Conservation (phyloP, 2,888 invertebrate species). For the Lysandra bellargus region DNA sequence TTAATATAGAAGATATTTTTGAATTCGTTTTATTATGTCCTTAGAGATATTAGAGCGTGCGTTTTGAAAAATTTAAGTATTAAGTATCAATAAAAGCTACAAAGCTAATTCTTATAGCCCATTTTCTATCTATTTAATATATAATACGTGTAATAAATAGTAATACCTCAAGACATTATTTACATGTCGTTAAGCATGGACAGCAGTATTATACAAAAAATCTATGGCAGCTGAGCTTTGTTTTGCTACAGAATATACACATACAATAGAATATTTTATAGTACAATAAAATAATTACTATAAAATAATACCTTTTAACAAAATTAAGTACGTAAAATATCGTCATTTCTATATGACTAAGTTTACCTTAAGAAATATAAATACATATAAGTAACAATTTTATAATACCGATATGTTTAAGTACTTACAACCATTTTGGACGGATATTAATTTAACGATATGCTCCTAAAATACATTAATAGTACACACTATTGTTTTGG, state of each 20-base stretch:
- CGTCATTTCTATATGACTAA: background rate
- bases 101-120: background rate
- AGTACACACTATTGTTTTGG: conserved; percentile 59
- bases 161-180: conserved; percentile 6
- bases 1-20: background rate
- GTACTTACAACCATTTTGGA: conserved; percentile 36
- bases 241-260: background rate
- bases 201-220: background rate
- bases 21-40: background rate
- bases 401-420: background rate
- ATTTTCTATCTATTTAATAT: background rate
- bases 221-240: background rate
- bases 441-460: conserved; percentile 31
- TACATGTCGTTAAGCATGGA: background rate
- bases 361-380: background rate
- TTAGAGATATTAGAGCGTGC: background rate
- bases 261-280: background rate
- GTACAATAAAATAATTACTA: background rate
- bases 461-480: conserved; percentile 41
- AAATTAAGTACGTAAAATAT: background rate
- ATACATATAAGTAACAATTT: background rate
- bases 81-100: background rate
- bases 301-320: background rate
- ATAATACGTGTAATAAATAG: background rate
- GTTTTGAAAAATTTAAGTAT: background rate